Percentiles rank a stretch among this genome's conserved stretches.
Conservation (phyloP, 2,113 vertebrate species). For the Ochotona curzoniae region DNA sequence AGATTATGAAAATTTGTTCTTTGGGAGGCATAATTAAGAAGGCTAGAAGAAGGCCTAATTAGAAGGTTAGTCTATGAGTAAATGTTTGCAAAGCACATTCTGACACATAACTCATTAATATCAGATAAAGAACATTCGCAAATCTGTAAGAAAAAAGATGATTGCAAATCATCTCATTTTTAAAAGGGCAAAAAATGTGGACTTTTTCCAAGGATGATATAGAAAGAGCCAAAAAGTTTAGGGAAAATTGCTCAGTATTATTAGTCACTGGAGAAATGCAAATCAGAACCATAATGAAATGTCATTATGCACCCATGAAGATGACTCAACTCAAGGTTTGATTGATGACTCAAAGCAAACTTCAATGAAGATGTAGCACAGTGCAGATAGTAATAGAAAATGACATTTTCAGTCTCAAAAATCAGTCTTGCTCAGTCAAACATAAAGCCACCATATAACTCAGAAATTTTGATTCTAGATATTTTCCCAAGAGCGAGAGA, state of each 20-base stretch:
- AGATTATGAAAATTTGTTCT: not conserved
- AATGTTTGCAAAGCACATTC: not conserved
- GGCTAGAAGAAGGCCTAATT: not conserved
- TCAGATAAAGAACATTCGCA: not conserved
- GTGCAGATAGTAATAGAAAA: slow-evolving; percentile 6
- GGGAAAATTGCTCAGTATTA: slow-evolving; percentile 12
- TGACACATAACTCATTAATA: not conserved
- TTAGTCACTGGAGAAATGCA: slow-evolving; percentile 9
- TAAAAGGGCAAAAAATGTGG: not conserved
- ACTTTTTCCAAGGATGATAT: not conserved
- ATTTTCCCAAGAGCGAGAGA: not conserved
- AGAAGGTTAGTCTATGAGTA: not conserved
- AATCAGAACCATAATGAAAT: slow-evolving; percentile 8
- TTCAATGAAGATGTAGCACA: not conserved
- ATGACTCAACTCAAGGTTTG: not conserved
- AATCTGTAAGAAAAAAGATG: not conserved
- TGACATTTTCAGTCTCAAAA: not conserved
- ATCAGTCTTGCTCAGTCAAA: not conserved
- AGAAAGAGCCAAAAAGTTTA: not conserved
- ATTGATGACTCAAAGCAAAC: not conserved
- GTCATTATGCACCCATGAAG: not conserved
- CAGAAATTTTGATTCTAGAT: not conserved
- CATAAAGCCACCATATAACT: not conserved
- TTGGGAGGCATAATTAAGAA: slow-evolving; percentile 15
- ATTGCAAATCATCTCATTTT: not conserved